A percentile compares a stretch with the other conserved stretches of the same genome.
phyloP scores from a whole-genome alignment of 2,113 vertebrate genomes.

The Hyperopisus bebe region DNA sequence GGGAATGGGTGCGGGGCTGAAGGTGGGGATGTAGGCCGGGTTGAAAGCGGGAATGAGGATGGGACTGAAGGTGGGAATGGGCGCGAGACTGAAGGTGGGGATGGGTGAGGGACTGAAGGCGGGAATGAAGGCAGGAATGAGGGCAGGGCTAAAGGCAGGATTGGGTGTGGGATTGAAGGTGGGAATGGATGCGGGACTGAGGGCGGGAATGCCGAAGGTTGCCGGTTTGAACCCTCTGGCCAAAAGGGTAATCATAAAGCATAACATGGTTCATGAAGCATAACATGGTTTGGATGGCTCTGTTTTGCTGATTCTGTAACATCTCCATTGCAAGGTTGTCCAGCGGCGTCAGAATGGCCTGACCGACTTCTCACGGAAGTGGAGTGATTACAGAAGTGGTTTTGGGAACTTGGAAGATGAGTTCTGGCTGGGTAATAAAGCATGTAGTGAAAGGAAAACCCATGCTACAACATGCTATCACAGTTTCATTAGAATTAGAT shows the following conservation, averaged over 20 bases:
- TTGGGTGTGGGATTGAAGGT: not conserved
- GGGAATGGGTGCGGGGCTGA: no score
- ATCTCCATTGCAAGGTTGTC: constrained; percentile 68
- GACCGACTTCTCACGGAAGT: constrained; percentile 92
- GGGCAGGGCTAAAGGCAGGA: not conserved
- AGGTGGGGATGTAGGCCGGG: not conserved
- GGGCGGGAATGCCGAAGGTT: not conserved
- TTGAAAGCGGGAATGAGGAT: not conserved
- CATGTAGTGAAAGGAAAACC: not conserved
- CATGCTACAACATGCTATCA: not conserved
- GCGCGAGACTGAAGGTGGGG: not conserved
- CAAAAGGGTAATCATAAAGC: not conserved
- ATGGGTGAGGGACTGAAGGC: not conserved
- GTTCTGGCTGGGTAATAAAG: constrained; percentile 87
- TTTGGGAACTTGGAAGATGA: constrained; percentile 96
- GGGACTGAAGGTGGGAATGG: not conserved
- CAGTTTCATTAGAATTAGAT: not conserved
- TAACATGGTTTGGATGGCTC: not conserved
- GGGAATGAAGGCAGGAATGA: no score
- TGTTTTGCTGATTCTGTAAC: not conserved
- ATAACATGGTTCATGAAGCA: not conserved
- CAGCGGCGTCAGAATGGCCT: constrained; percentile 92
- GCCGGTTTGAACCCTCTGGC: not conserved
- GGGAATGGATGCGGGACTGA: not conserved
- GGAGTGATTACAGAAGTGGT: constrained; percentile 84